Evolutionary conservation across 2,113 vertebrate species (phyloP), one percentile per base, ranked within the genome.

Genomic region (Jacana jacana): DNA sequence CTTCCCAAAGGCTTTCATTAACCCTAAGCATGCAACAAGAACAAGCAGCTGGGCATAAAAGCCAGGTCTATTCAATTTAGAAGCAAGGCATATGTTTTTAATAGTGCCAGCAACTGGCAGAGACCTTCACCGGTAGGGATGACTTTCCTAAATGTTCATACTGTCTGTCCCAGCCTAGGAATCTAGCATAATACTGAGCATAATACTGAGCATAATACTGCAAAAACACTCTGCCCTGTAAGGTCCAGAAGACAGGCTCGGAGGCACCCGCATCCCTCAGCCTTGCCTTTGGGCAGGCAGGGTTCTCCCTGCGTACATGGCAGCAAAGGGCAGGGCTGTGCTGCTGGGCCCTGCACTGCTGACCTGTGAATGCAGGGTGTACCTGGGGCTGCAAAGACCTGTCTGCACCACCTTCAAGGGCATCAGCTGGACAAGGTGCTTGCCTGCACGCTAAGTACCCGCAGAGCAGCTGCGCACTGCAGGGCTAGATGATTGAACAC

Each of bases 381-480:
- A 17, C 11, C 52, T 14, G 66, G 52, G 55, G 68, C 37, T 65
- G 42, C 11, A 40, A 14, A 31, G 17, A 57, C 35, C 1, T 0
- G 0, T 24, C 72, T 63, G 10, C 17, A 2, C 0, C 0, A 10
- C 40, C 40, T 40, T 35, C 54, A 7, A 4, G 13, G 1, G 4
- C 49, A 19, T 49, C 58, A n/a, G 23, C 20, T 35, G 44, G 30
- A 7, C 44, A 4, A 10, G 44, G 71, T 65, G 33, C 52, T 42
- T 48, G 57, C 1, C 2, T 22, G 37, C 65, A 19, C 22, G 5
- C 33, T 1, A 7, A 42, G 37, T 23, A 70, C n/a, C 24, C 37
- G 75, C 57, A 30, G 61, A 68, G 63, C 63, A 65, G 57, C 58
- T 73, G 33, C 39, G 57, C 35, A 22, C 33, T 2, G 1, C 58